Conservation (phyloP, 2,113 vertebrate species). For the Catharus minimus region DNA sequence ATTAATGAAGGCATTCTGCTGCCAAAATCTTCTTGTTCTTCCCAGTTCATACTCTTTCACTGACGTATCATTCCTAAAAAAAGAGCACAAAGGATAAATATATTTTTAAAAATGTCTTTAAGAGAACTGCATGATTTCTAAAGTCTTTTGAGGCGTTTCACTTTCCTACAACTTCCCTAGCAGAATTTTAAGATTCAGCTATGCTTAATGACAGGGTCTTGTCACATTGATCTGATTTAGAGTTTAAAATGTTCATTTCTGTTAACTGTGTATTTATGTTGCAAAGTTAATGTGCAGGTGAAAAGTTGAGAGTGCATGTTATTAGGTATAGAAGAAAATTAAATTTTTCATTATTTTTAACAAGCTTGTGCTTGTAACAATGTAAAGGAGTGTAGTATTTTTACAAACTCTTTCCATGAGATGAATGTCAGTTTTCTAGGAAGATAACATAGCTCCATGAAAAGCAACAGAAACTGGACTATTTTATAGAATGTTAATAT, state of each 20-base stretch:
- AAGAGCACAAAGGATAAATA: not conserved
- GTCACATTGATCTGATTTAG: not conserved
- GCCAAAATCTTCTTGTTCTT: not conserved
- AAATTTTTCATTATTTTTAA: not conserved
- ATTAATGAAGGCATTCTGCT: not conserved
- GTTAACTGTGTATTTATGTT: not conserved
- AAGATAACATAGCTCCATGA: not conserved
- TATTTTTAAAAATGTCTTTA: not conserved
- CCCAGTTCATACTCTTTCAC: not conserved
- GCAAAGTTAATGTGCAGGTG: not conserved
- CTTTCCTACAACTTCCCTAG: not conserved
- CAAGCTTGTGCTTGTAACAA: not conserved
- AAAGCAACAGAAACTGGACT: not conserved
- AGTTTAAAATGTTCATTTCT: not conserved
- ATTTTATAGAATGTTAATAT: not conserved
- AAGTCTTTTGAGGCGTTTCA: not conserved
- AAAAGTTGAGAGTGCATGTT: not conserved
- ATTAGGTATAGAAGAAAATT: not conserved
- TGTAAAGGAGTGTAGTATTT: not conserved
- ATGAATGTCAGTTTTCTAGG: not conserved
- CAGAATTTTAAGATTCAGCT: not conserved
- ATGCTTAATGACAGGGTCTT: not conserved
- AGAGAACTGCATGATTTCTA: not conserved
- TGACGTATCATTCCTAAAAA: not conserved
- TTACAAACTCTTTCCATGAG: not conserved